Evolutionary conservation across 2,888 invertebrate species (phyloP), one percentile per base, ranked within the genome.

Genomic region (Agrochola lota): DNA sequence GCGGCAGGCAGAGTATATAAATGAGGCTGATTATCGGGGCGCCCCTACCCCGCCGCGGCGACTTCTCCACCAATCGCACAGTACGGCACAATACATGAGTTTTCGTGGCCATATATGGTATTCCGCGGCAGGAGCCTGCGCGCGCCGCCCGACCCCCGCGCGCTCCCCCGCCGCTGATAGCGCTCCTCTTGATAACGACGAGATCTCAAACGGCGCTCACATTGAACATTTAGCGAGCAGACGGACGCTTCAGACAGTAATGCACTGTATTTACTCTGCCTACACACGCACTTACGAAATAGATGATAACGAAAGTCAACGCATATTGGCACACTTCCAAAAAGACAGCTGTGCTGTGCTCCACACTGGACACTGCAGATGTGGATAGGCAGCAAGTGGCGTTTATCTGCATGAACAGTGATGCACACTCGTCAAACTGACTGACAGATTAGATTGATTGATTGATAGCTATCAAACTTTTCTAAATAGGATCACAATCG

Each of bases 61-160:
- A 92, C 92, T 91, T 93, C 92, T 95, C 97, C 94, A 94, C 98
- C 98, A 98, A 98, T 98, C 95, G 97, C 95, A 95, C 96, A 95
- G 97, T 97, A 91, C 91, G 91, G 97, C 95, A 96, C 96, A 96
- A 97, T 97, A 92, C 91, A 90, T 92, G 95, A 93, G 92, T 92
- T 94, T 94, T 95, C 94, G 95, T 94, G 93, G 92, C 95, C 95
- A 95, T 95, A 95, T 95, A 93, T 94, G 95, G 94, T 93, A 94
- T 94, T 95, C 91, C 97, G 97, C 97, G 97, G 97, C 96, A 97
- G 96, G 97, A 96, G 97, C 91, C 94, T 95, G 94, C 96, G 97
- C 95, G 93, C 89, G 90, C 85, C 71, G 91, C 93, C 93, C 93
- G 90, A 90, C 87, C 91, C 84, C 88, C 85, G 91, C 91, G 87